Evolutionary conservation across 2,113 vertebrate species (phyloP), one percentile per base, ranked within the genome.

Genomic region (Xiphophorus couchianus): DNA sequence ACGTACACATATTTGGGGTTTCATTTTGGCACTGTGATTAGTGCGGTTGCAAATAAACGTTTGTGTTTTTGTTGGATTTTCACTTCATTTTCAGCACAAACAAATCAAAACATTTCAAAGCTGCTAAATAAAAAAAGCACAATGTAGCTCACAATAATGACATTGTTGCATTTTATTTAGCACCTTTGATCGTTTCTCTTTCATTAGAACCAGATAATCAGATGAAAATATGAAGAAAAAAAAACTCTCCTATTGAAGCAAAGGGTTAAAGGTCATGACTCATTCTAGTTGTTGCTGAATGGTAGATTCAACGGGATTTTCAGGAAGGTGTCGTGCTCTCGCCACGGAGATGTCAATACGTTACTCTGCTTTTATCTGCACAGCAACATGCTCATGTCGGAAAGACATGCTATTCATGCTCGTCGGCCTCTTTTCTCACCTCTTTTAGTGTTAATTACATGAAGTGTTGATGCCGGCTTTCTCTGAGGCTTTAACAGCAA

Each of bases 1-100:
- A 25, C 22, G 12, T 37, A 5, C 37, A 35, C 13, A 81, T 81
- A 80, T 82, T 86, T 81, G 67, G 78, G 70, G 75, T 78, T 61
- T 11, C 44, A 37, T n/a, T 12, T 39, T 60, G 70, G 73, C 76
- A 37, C 10, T 12, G 10, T 37, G 35, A 37, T 37, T 12, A 37
- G 35, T 37, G 10, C 64, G 48, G 13, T 48, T 51, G 3, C 12
- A 14, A 17, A 28, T 3, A 62, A 11, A 17, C 17, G 4, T 39
- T 39, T 39, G 39, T 15, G 10, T 42, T 42, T 42, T 14, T 42
- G 4, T 42, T 42, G 39, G 39, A 61, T 27, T 15, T 62, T 29
- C 35, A 35, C 35, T 35, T 35, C 35, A 2, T 28, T 28, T 28
- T 28, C 10, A 2, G 35, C 35, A 37, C 10, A 37, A 12, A 37